Conservation (phyloP, 2,888 invertebrate genomes). For the Kuschelorhynchus macadamiae region DNA sequence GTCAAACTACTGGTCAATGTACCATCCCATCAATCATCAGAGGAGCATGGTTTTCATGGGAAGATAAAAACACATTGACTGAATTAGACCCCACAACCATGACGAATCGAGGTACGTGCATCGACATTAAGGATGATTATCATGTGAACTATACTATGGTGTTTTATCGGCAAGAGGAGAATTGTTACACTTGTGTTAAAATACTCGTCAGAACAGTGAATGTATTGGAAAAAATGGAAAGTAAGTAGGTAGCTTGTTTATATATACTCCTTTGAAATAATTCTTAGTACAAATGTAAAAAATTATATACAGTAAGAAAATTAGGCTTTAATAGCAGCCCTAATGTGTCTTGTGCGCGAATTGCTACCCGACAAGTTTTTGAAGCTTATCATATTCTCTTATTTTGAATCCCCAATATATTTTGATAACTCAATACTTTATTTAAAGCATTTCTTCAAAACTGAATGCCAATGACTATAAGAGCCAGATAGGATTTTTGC, state of each 20-base stretch:
- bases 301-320: too few relatives aligned
- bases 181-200: constrained; percentile 89
- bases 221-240: constrained; percentile 90
- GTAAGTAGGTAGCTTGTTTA: constrained; percentile 73
- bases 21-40: constrained; percentile 84
- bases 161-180: constrained; percentile 73
- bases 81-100: constrained; percentile 86
- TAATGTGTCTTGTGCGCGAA: too few relatives aligned
- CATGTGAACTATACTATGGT: constrained; percentile 90
- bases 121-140: constrained; percentile 80
- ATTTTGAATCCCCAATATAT: too few relatives aligned
- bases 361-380: too few relatives aligned
- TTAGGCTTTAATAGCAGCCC: too few relatives aligned
- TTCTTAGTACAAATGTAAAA: too few relatives aligned
- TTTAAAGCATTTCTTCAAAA: too few relatives aligned
- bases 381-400: too few relatives aligned
- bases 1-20: constrained; percentile 67
- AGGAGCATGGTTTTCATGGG: constrained; percentile 94
- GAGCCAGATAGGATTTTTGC: too few relatives aligned
- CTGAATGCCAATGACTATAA: too few relatives aligned
- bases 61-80: constrained; percentile 85
- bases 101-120: constrained; percentile 81
- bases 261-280: too few relatives aligned
- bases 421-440: too few relatives aligned
- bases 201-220: constrained; percentile 89